These are phyloP conservation scores for Petrocephalus microphthalmus DNA, from an alignment of 2,113 vertebrate species.

Conservation along the genomic window DNA sequence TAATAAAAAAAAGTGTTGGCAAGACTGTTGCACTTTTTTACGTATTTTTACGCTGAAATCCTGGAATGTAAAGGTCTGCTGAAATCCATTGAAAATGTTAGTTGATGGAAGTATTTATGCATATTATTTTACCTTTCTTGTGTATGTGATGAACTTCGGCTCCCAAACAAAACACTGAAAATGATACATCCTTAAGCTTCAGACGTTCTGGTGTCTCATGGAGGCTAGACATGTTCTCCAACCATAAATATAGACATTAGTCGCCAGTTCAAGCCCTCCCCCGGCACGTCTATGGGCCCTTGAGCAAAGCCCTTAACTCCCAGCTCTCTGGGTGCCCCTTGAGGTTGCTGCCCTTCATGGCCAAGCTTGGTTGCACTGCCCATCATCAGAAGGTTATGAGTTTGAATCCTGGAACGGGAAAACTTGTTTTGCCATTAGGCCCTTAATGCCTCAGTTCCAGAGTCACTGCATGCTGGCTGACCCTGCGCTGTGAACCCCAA, in stretches of 20 bases:
- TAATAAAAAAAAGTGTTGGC: slow-evolving; percentile 27
- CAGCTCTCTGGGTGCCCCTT: too few relatives aligned
- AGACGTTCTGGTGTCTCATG: not conserved
- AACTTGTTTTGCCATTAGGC: too few relatives aligned
- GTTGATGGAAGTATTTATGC: not conserved
- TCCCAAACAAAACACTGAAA: not conserved
- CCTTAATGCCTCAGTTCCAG: too few relatives aligned
- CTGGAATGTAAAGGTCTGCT: not conserved
- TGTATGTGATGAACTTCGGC: not conserved
- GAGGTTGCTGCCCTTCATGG: too few relatives aligned
- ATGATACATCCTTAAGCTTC: not conserved
- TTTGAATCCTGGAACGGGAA: too few relatives aligned
- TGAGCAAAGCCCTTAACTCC: too few relatives aligned
- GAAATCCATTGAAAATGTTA: not conserved
- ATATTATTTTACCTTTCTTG: not conserved
- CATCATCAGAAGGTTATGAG: too few relatives aligned
- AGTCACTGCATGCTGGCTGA: too few relatives aligned
- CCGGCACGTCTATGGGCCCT: too few relatives aligned
- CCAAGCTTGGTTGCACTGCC: not conserved
- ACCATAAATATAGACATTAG: not conserved
- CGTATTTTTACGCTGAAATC: not conserved
- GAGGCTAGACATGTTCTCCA: not conserved
- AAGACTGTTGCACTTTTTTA: not conserved
- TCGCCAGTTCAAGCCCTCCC: too few relatives aligned
- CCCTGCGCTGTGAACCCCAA: too few relatives aligned